Evolutionary conservation across 2,888 invertebrate genomes (phyloP), one percentile per base, ranked within the genome.

Genomic region (Thyatira batis): DNA sequence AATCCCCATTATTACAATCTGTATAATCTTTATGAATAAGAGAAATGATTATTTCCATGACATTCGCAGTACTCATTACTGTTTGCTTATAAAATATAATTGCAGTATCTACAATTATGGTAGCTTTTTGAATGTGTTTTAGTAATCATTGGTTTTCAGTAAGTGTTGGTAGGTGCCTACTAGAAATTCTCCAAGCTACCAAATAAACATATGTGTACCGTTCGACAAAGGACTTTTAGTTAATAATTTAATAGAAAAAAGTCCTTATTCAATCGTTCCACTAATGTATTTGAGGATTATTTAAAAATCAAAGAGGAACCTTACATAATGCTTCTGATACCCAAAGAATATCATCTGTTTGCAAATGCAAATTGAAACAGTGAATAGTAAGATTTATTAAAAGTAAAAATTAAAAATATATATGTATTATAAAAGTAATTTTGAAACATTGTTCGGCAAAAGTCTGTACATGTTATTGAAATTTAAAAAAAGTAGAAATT

Each of bases 291-390:
- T 50, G 57, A 75, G 59, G 59, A 72, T 74, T 71, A 66, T 64
- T 71, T 64, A 78, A 76, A 76, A 78, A 79, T 81, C 64, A 78
- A 79, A 80, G 64, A 73, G 68, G 65, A 82, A 78, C 76, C 85
- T 87, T 87, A 86, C 84, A 79, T 82, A 80, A 83, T 78, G 73
- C 78, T 87, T 84, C 81, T 81, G 78, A 82, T 78, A 84, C 85
- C 83, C 84, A 87, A 84, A 84, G 78, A 82, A 72, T 76, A 81
- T 80, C 78, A 80, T 85, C 82, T 83, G 82, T 84, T 79, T 84
- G 84, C 80, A 85, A 81, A 85, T 84, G 82, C 79, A 76, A 85
- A 74, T 85, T 80, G 80, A 84, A 84, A 84, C 78, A 85, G 78
- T 82, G 78, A 80, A 76, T 71, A 79, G 76, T 84, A 81, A 82